Base-by-base conservation (phyloP, 2,888 invertebrate species). In the Dryobota labecula region DNA sequence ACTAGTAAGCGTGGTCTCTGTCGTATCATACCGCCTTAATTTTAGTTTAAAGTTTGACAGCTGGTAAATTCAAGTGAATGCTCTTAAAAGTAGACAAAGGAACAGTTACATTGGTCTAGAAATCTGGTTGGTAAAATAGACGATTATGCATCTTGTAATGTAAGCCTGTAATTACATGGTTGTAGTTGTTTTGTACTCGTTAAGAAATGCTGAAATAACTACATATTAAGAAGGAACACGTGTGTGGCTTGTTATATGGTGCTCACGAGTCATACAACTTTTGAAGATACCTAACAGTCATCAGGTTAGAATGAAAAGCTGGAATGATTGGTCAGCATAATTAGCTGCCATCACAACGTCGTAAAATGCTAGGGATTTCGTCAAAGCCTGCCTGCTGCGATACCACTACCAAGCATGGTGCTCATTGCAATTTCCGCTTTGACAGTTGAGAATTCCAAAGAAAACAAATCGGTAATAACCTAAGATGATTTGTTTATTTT, bases 31-130 rank as follows among this genome's bases (percentile, higher is more conserved):
- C n/a, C n/a, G n/a, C n/a, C n/a, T n/a, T n/a, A n/a, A n/a, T 24
- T 53, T 30, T 45, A 15, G 20, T 47, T 38, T 57, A 13, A n/a
- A 47, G 27, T 60, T 63, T 57, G 27, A 54, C 47, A 45, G 38
- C n/a, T n/a, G 27, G 8, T 45, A 8, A 15, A 41, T 24, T n/a
- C 30, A n/a, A 24, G 45, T 30, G n/a, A 54, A 70, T 7, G 43
- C n/a, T 36, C 2, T 38, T 58, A 20, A 33, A 51, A 30, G 13
- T 45, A 45, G 18, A 13, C 5, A 24, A 45, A 24, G 41, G 38
- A 72, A 79, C 33, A 49, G 54, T 79, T 49, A 80, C 20, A 24
- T 30, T 41, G 18, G 13, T 43, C 18, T 61, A 49, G 47, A 70
- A 30, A 71, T 49, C 1, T 43, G 38, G 24, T 54, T 66, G 1